Evolutionary conservation across 2,888 invertebrate species (phyloP), one percentile per base, ranked within the genome.

Genomic region (Caenorhabditis becei): DNA sequence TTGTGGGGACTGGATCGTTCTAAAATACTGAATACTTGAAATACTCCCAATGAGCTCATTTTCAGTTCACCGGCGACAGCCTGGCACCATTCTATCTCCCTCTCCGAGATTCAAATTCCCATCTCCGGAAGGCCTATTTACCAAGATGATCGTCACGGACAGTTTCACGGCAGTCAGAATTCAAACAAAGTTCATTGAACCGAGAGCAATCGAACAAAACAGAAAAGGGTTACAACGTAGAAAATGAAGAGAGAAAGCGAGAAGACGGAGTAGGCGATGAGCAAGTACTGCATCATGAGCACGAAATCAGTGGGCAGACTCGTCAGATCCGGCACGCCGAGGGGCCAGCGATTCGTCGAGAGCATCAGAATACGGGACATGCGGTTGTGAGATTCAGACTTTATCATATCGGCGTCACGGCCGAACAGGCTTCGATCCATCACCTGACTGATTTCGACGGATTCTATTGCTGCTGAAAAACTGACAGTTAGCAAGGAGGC

Each of bases 251-350:
- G 78, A 14, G 82, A 72, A 32, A 84, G 67, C 24, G 86, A 77
- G 49, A 83, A 84, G 14, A 86, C 63, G 20, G 86, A 77, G 32
- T 83, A 83, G n/a, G 82, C 79, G 35, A 83, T 72, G 20, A 86
- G 69, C 35, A 86, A 59, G 65, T 84, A 86, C 71, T 86, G 84
- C 78, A 86, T 80, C 77, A 83, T 83, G 49, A 83, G 61, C 16
- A 84, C 80, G 44, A 83, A 81, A 56, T 86, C 86, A 24, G 78
- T 56, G 18, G 86, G 84, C 41, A 86, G 78, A 54, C 74, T 75
- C 11, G 84, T 66, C 7, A 84, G 66, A 65, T 86, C 86, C n/a
- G 67, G 44, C 4, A 80, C 80, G 26, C 80, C 80, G 23, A 80
- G 28, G 18, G 80, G 80, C 77, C 77, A 80, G 14, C 71, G 70